Conservation (phyloP, 2,888 invertebrate genomes). For the Hyles lineata region DNA sequence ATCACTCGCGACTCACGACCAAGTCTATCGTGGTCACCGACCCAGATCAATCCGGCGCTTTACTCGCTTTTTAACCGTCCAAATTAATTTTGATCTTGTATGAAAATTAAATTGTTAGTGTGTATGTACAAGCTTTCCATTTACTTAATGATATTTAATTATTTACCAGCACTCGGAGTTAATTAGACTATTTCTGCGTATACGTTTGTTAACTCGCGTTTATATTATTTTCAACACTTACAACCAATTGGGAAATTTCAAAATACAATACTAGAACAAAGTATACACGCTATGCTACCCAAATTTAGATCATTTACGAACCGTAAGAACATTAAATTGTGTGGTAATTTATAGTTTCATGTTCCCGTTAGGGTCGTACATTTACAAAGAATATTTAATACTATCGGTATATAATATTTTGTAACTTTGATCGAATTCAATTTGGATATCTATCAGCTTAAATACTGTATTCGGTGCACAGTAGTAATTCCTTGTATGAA, state of each 20-base stretch:
- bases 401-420: too few species aligned
- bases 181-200: neutral
- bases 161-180: neutral
- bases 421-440: too few species aligned
- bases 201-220: neutral
- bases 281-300: too few species aligned
- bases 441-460: too few species aligned
- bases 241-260: neutral
- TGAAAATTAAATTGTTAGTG: slow-evolving; percentile 37
- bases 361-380: too few species aligned
- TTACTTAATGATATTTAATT: slow-evolving; percentile 2
- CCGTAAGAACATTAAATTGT: too few species aligned
- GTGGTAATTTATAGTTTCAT: too few species aligned
- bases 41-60: slow-evolving; percentile 65
- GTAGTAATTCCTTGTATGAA: neutral
- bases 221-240: neutral
- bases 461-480: neutral
- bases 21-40: slow-evolving; percentile 60
- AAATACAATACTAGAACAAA: too few species aligned
- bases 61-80: slow-evolving; percentile 65
- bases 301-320: too few species aligned
- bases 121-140: neutral
- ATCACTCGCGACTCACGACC: slow-evolving; percentile 45
- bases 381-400: too few species aligned
- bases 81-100: slow-evolving; percentile 58